Base-by-base conservation (phyloP, 1,140 invertebrate genomes). In the Hyposmocoma kahamanoa region DNA sequence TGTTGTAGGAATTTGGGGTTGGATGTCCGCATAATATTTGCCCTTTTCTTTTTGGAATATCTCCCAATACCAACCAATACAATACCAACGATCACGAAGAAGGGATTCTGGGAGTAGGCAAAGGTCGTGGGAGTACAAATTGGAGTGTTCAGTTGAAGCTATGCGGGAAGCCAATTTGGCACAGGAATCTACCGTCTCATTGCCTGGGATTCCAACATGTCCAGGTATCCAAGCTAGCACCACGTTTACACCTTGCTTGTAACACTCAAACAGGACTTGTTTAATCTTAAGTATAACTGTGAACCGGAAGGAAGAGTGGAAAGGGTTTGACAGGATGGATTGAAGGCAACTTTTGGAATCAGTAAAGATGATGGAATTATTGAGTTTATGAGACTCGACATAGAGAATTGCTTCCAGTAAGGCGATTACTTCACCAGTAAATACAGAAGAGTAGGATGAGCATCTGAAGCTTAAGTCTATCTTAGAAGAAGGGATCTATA, bases 201-300 rank as follows among this genome's bases (percentile, higher is more conserved):
- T 56, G 24, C 54, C 54, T 17, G 45, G 1, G 17, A 59, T 59
- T 10, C 56, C 56, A 26, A 20, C 20, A 38, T 53, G 50, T 19
- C 47, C 30, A 15, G 50, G 56, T 10, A 58, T 59, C 51, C 50
- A 59, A 11, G 15, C 47, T 2, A 59, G 15, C 1, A 47, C 17
- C n/a, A 59, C 22, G 17, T 46, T 15, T 8, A 51, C 9, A 13
- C 47, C 32, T 19, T 26, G 22, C 20, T 30, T 2, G 17, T 51
- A 13, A 26, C 47, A 50, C 5, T 42, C 13, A 9, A 6, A 42
- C 9, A 42, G 19, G 4, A 42, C 8, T 6, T 42, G 8, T 20
- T 22, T 42, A 8, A 42, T 42, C 11, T 42, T 9, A 34, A 34
- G 15, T 8, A 13, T 15, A 8, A 34, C 3, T 8, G 4, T 34